These are phyloP conservation scores for Hypanus sabinus DNA, from an alignment of 2,113 vertebrate species.

Conservation along the genomic window DNA sequence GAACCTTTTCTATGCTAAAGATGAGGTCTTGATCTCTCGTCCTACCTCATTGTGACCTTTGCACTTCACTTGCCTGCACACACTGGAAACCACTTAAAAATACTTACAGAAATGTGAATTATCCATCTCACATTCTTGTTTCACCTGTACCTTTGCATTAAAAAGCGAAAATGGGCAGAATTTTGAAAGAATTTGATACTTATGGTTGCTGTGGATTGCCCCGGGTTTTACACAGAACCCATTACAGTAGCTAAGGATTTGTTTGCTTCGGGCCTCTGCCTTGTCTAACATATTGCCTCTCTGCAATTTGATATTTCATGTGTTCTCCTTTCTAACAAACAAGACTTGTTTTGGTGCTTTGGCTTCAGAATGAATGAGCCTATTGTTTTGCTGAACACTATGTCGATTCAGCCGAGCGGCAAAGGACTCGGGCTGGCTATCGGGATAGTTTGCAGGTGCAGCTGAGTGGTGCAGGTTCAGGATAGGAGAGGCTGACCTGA, in stretches of 20 bases:
- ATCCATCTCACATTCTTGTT: not conserved
- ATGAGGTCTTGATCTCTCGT: too few species aligned
- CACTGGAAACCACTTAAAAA: not conserved
- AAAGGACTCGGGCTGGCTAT: not conserved
- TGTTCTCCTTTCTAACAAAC: conserved; percentile 9
- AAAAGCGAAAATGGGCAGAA: not conserved
- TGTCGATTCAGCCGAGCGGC: not conserved
- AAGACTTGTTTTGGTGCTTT: conserved; percentile 32
- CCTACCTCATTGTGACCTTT: too few species aligned
- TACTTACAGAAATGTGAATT: too few species aligned
- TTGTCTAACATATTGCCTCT: not conserved
- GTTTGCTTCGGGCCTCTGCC: not conserved
- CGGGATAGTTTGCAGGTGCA: not conserved
- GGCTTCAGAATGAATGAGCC: not conserved
- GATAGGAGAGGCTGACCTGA: not conserved
- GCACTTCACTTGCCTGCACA: too few species aligned
- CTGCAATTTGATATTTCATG: not conserved
- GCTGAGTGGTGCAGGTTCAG: not conserved
- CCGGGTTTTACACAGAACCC: not conserved
- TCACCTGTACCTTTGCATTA: too few species aligned
- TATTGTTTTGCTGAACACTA: not conserved
- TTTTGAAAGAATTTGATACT: not conserved
- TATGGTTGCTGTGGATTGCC: too few species aligned
- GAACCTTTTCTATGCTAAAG: too few species aligned
- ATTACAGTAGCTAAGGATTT: not conserved